Evolutionary conservation across 2,113 vertebrate species (phyloP), one percentile per base, ranked within the genome.

Genomic region (Conger conger): DNA sequence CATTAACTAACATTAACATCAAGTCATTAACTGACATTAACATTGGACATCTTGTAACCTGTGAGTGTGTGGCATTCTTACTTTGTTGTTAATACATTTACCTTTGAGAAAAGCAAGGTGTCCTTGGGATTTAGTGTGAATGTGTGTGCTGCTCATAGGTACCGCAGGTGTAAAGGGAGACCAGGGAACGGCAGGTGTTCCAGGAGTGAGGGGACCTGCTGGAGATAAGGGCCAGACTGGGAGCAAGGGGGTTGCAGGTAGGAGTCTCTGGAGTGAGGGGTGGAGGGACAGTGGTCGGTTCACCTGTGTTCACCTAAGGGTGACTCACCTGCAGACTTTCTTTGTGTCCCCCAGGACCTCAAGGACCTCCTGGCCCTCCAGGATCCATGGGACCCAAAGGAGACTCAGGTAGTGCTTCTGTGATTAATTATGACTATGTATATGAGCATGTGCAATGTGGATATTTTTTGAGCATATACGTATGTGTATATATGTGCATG

Each of bases 341-440:
- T 33, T 73, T 5, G 37, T 33, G 33, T 57, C 76, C 9, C 30
- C 45, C 60, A 38, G 91, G 91, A 17, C 11, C 11, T 4, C 83
- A 36, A 81, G 89, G 89, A 68, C 0, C 3, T 3, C 16, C 33
- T 73, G 68, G 68, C 13, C 0, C 0, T 20, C 2, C 20, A 40
- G 91, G 84, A 0, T 0, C 0, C n/a, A 4, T 76, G 89, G 91
- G 68, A 86, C 86, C 87, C 0, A 89, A 79, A 84, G 92, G 92
- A 17, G 86, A 85, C 0, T 45, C 81, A 0, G 92, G 81, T 82
- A 81, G 8, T 37, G 81, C 30, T 2, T 1, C n/a, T 76, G 30
- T 35, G n/a, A 36, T 76, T 33, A 60, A 23, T 60, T 60, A 27
- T 60, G 3, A 60, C 57, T 23, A 27, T 60, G 9, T 23, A 2